These are phyloP conservation scores for Channa argus DNA, from an alignment of 2,113 vertebrate genomes.

Conservation along the genomic window DNA sequence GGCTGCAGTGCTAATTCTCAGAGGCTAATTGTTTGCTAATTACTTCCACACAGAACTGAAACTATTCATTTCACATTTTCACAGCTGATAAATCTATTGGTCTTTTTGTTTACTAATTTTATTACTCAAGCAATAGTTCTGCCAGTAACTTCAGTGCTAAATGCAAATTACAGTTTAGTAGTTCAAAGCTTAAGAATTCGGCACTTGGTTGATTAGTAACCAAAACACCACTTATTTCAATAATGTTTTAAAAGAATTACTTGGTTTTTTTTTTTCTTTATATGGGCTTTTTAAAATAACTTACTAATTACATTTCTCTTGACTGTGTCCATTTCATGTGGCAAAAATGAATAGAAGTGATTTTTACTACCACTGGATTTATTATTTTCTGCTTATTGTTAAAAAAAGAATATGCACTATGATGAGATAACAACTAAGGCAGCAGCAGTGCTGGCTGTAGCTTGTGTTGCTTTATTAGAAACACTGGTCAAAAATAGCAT, in stretches of 20 bases:
- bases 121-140: slow-evolving; percentile 3
- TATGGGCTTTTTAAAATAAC: not conserved
- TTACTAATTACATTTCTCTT: no score
- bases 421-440: slow-evolving; percentile 23
- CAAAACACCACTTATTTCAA: no score
- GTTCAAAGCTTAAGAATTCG: not conserved
- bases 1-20: slow-evolving; percentile 3
- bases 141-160: not conserved
- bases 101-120: not conserved
- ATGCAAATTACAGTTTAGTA: not conserved
- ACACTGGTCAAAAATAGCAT: slow-evolving; percentile 62
- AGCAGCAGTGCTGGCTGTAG: slow-evolving; percentile 11
- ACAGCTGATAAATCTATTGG: not conserved
- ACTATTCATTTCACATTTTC: slow-evolving; percentile 3
- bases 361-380: not conserved
- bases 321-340: not conserved
- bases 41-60: not conserved
- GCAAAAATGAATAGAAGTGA: not conserved
- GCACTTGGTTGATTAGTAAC: no score
- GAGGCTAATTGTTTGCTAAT: slow-evolving; percentile 10
- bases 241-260: no score
- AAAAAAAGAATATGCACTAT: not conserved
- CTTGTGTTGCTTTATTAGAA: slow-evolving; percentile 34
- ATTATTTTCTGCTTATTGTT: not conserved
- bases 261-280: no score